Evolutionary conservation across 1,140 invertebrate genomes (phyloP).

Genomic region (Ips nitidus): DNA sequence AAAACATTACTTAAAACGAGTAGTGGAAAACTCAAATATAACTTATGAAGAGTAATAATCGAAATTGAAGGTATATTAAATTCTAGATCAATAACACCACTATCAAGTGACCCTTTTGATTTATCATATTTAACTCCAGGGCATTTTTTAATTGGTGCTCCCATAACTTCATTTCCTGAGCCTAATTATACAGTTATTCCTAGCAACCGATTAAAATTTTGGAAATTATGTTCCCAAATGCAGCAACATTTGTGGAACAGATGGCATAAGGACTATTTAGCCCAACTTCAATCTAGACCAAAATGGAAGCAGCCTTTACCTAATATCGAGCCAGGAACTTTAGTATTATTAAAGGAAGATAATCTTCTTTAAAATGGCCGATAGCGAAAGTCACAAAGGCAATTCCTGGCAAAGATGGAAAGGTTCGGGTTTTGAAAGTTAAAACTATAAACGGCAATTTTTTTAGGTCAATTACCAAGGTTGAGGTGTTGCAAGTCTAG

Average conservation of each 20-base stretch:
- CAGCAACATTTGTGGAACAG: conserved; percentile 39
- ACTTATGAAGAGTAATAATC: conserved; percentile 39
- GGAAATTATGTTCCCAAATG: conserved; percentile 28
- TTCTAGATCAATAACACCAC: conserved; percentile 33
- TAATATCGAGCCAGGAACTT: conserved; percentile 21
- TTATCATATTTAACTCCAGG: conserved; percentile 39
- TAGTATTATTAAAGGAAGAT: conserved; percentile 42
- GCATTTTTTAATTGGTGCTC: conserved; percentile 50
- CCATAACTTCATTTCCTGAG: conserved; percentile 39
- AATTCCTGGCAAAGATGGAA: conserved; percentile 33
- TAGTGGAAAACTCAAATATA: conserved; percentile 31
- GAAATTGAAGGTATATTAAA: conserved; percentile 43
- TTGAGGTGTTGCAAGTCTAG: background rate
- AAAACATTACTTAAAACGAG: conserved; percentile 41
- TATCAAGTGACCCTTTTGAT: conserved; percentile 35
- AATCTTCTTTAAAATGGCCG: conserved; percentile 39
- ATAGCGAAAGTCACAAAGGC: conserved; percentile 50
- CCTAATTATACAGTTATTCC: conserved; percentile 15
- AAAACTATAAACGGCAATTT: background rate
- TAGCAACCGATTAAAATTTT: conserved; percentile 26
- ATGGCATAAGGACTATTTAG: conserved; percentile 36
- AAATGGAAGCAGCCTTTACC: conserved; percentile 16
- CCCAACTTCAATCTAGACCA: conserved; percentile 21
- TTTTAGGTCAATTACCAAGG: background rate
- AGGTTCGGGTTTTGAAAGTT: conserved; percentile 14